A percentile compares a stretch with the other conserved stretches of the same genome.
These are phyloP conservation scores for Nasonia giraulti DNA, from an alignment of 1,140 invertebrate species.

Conservation along the genomic window DNA sequence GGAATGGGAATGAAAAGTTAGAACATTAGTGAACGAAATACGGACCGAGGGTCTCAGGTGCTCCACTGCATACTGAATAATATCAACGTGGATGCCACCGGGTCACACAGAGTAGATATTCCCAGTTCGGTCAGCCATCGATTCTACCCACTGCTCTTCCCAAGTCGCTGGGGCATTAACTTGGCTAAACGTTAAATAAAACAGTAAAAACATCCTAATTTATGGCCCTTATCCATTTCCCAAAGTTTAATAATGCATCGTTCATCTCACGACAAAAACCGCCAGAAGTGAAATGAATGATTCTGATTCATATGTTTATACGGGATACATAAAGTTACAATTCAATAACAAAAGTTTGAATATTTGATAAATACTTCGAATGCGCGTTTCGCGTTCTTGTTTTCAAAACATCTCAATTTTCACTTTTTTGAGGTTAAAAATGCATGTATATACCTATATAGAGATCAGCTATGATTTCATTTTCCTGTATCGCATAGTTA, in stretches of 20 bases:
- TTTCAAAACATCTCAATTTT: too few relatives aligned
- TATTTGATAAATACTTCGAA: neutral
- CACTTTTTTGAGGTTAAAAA: too few relatives aligned
- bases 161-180: slow-evolving; percentile 20
- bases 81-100: neutral
- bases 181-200: slow-evolving; percentile 22
- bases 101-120: slow-evolving; percentile 28
- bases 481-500: too few relatives aligned
- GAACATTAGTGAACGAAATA: slow-evolving; percentile 39
- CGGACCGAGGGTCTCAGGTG: slow-evolving; percentile 21
- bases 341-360: neutral
- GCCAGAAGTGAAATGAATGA: neutral
- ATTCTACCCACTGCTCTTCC: neutral
- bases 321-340: neutral
- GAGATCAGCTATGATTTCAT: too few relatives aligned
- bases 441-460: too few relatives aligned
- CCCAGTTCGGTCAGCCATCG: slow-evolving; percentile 27
- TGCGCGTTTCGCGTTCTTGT: too few relatives aligned
- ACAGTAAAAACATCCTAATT: slow-evolving; percentile 19
- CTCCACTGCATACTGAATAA: slow-evolving; percentile 29
- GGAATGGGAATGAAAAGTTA: slow-evolving; percentile 37
- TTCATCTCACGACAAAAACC: neutral
- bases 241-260: neutral
- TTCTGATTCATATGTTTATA: neutral
- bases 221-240: neutral